Percentiles rank a stretch among this genome's conserved stretches.
Evolutionary conservation across 1,140 invertebrate genomes (phyloP).

Genomic region (Paralvinella palmiformis): DNA sequence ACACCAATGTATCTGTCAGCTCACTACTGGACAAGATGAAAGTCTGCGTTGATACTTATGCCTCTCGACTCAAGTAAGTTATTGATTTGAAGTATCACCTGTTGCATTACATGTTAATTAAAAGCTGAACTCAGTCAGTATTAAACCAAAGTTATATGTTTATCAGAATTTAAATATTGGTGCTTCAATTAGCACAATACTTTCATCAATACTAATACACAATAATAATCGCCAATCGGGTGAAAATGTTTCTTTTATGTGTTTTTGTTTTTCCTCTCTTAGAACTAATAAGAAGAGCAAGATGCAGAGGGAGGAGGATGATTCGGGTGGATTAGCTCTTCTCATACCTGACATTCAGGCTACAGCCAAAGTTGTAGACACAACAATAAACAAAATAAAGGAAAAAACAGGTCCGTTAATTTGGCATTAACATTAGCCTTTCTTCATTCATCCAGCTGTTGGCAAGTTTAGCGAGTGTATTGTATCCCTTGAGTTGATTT

Average conservation of each 20-base stretch:
- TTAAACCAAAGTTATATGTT: too few species aligned
- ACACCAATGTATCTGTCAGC: slow-evolving; percentile 29
- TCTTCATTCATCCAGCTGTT: neutral
- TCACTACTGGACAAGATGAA: slow-evolving; percentile 76
- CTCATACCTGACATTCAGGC: slow-evolving; percentile 82
- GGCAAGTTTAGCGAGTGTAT: too few species aligned
- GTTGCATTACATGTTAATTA: too few species aligned
- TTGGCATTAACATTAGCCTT: neutral
- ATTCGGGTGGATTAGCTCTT: slow-evolving; percentile 78
- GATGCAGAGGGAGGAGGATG: slow-evolving; percentile 64
- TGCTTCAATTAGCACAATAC: too few species aligned
- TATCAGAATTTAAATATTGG: too few species aligned
- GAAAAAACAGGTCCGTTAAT: neutral
- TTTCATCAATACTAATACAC: too few species aligned
- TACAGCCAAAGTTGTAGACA: slow-evolving; percentile 67
- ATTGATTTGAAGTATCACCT: too few species aligned
- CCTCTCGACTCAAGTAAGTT: slow-evolving; percentile 70
- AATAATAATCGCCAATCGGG: too few species aligned
- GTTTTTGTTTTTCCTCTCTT: neutral
- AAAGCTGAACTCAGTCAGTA: too few species aligned
- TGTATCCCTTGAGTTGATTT: too few species aligned
- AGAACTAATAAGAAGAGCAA: slow-evolving; percentile 54
- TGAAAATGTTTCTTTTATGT: too few species aligned
- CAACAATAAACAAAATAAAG: slow-evolving; percentile 16
- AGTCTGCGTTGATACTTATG: slow-evolving; percentile 83